Evolutionary conservation across 2,888 invertebrate species (phyloP).

Genomic region (Prosopocoilus inquinatus): DNA sequence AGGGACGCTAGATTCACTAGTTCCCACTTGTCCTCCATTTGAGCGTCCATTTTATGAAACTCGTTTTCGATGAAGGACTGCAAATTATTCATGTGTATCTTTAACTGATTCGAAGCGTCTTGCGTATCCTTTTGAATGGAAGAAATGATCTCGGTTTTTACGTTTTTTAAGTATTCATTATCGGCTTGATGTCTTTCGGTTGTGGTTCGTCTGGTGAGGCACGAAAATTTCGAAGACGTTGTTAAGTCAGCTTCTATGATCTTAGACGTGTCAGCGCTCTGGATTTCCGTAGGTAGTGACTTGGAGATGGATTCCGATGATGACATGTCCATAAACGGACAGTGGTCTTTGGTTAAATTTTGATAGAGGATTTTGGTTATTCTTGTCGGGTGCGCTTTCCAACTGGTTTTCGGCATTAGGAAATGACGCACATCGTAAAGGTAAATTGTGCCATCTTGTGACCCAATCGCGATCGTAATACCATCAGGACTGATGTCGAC

Average conservation of each 20-base stretch:
- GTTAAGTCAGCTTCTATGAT: background rate
- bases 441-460: conserved; percentile 38
- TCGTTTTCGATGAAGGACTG: conserved; percentile 39
- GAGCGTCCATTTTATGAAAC: conserved; percentile 36
- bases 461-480: conserved; percentile 36
- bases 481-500: conserved; percentile 39
- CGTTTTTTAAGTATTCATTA: conserved; percentile 19
- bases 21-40: conserved; percentile 34
- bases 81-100: conserved; percentile 38
- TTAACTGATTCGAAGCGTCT: conserved; percentile 35
- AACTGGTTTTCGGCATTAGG: conserved; percentile 32
- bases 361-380: conserved; percentile 16
- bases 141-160: conserved; percentile 14
- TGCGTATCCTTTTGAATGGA: conserved; percentile 28
- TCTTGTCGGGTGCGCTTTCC: conserved; percentile 29
- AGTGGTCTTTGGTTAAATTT: conserved; percentile 5
- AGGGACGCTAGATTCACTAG: conserved; percentile 11
- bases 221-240: conserved; percentile 10
- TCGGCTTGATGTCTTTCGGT: conserved; percentile 5
- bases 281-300: background rate
- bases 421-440: conserved; percentile 40
- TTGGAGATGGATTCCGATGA: background rate
- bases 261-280: background rate
- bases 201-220: conserved; percentile 4
- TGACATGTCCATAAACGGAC: background rate